A percentile compares a stretch with the other conserved stretches of the same genome.
phyloP scores from a whole-genome alignment of 2,113 vertebrate genomes.

The Glaucomys volans region DNA sequence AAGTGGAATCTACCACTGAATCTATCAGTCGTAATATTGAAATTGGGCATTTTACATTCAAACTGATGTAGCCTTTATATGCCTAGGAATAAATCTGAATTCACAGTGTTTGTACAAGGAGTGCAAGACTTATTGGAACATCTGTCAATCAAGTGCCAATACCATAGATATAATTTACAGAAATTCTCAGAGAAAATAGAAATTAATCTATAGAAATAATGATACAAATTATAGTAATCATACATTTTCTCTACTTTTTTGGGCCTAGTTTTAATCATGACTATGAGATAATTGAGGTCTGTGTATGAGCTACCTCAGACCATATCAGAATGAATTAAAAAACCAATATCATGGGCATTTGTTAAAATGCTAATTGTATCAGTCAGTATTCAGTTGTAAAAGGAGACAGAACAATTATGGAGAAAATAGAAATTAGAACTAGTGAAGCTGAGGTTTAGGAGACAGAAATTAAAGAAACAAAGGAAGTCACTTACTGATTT shows the following conservation, averaged over 20 bases:
- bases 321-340: not conserved
- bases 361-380: not conserved
- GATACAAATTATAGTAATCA: not conserved
- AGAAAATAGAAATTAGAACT: not conserved
- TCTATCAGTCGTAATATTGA: not conserved
- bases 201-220: not conserved
- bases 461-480: not conserved
- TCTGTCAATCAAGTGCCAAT: not conserved
- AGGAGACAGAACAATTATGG: not conserved
- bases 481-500: not conserved
- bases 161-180: not conserved
- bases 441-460: not conserved
- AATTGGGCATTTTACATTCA: not conserved
- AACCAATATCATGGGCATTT: not conserved
- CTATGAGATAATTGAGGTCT: not conserved
- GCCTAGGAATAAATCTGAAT: constrained; percentile 15
- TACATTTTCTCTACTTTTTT: constrained; percentile 21
- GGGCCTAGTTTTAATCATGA: not conserved
- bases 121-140: not conserved
- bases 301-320: not conserved
- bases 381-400: not conserved
- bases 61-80: not conserved
- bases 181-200: not conserved
- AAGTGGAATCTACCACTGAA: not conserved
- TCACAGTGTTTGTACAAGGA: not conserved